Evolutionary conservation across 2,888 invertebrate species (phyloP), one percentile per base, ranked within the genome.

Genomic region (Bursaphelenchus okinawaensis): DNA sequence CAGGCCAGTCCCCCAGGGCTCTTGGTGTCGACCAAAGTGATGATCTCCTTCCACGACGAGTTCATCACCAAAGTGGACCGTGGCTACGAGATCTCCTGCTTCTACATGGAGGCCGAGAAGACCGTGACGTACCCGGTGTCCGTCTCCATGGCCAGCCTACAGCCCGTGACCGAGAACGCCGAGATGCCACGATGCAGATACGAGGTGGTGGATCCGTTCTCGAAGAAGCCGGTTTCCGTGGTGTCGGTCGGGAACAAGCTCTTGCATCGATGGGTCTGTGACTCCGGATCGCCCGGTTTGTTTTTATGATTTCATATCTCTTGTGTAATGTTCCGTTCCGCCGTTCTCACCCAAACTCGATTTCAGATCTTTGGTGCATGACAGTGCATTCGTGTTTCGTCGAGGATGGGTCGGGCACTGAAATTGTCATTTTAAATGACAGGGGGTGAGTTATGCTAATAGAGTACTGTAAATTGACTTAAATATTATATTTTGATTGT

Each of bases 61-160:
- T 82, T 82, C 65, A 66, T 82, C 55, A 82, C 82, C 20, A 82
- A 80, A 69, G 75, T 79, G 29, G 80, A 80, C 62, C 55, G 75
- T 55, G 77, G 74, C 27, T 61, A 68, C 65, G 12, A 59, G 4
- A 29, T 59, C 20, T 51, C 51, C 24, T 22, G 59, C 40, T 52
- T 55, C 28, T 62, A 74, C 70, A 80, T 79, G 71, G 70, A 79
- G 58, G 72, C 77, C 26, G 79, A 77, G 20, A 81, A 82, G 66
- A 80, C 79, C 2, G 82, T 82, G 22, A 80, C 79, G 2, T 82
- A 80, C 67, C 80, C 82, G 7, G 63, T 82, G n/a, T 72, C 79
- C 23, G 82, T 80, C 16, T 67, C 69, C n/a, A 62, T 64, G 63
- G 68, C 67, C 68, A 70, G 68, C 22, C 64, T 81, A 12, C 68